Percentiles rank a stretch among this genome's conserved stretches.
phyloP scores from a whole-genome alignment of 2,797 vertebrate genomes.

The Melanotaenia boesemani region DNA sequence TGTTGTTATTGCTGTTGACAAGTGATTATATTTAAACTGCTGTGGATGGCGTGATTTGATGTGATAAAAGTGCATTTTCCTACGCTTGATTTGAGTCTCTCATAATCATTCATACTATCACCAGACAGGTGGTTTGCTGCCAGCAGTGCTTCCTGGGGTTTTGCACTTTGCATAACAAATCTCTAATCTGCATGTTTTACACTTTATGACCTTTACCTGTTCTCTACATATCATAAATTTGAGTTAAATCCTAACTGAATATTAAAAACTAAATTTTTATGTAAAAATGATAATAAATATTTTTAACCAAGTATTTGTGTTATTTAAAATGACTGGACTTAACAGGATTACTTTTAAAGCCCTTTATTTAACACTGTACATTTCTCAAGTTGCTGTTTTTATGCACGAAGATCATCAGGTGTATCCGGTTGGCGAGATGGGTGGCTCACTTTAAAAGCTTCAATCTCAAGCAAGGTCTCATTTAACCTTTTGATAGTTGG shows the following conservation, averaged over 20 bases:
- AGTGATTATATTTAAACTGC: constrained; percentile 25
- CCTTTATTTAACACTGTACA: constrained; percentile 55
- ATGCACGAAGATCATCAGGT: constrained; percentile 86
- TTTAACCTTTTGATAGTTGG: constrained; percentile 91
- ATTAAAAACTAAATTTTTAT: constrained; percentile 4
- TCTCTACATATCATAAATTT: background rate
- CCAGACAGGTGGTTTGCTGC: background rate
- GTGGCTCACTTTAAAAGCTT: constrained; percentile 92
- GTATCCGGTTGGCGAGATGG: constrained; percentile 93
- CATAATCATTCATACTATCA: background rate
- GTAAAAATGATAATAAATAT: constrained; percentile 49
- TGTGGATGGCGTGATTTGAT: background rate
- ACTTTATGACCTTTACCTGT: constrained; percentile 11
- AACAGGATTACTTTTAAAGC: background rate
- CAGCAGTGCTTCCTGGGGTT: constrained; percentile 17
- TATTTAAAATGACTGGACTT: constrained; percentile 31
- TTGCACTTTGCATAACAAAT: constrained; percentile 63
- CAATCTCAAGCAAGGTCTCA: constrained; percentile 86
- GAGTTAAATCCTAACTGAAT: constrained; percentile 2
- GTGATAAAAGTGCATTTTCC: constrained; percentile 1
- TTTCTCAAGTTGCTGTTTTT: constrained; percentile 36
- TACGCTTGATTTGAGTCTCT: background rate
- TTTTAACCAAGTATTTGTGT: constrained; percentile 17
- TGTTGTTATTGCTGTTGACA: constrained; percentile 66
- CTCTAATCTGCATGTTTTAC: constrained; percentile 42